Evolutionary conservation across 2,113 vertebrate species (phyloP).

Genomic region (Protobothrops flavoviridis): DNA sequence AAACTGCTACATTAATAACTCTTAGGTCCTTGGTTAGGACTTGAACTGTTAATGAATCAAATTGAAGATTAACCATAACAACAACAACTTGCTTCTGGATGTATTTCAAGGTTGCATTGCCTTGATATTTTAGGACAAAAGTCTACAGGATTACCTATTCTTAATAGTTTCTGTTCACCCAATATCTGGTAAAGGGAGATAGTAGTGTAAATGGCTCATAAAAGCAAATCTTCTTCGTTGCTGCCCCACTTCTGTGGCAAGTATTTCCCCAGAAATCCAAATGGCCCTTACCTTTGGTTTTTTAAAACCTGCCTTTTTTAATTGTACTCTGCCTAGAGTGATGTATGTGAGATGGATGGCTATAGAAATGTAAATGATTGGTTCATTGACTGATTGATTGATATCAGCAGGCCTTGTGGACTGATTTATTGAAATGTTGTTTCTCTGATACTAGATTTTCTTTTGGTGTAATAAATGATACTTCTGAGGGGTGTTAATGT

Average conservation of each 20-base stretch:
- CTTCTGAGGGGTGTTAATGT: not conserved
- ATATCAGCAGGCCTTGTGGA: not conserved
- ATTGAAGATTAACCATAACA: not conserved
- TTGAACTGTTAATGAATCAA: too few relatives aligned
- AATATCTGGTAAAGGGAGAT: not conserved
- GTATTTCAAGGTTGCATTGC: not conserved
- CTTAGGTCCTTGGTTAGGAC: too few relatives aligned
- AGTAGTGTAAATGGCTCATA: not conserved
- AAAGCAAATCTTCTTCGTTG: not conserved
- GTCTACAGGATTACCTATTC: not conserved
- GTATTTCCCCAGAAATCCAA: not conserved
- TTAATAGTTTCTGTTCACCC: not conserved
- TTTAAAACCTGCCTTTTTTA: not conserved
- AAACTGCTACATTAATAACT: too few relatives aligned
- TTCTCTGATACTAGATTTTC: not conserved
- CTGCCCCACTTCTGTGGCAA: not conserved
- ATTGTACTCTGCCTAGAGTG: not conserved
- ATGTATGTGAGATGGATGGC: not conserved
- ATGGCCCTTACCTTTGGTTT: not conserved
- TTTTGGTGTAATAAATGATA: not conserved
- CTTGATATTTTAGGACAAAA: not conserved
- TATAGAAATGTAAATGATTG: not conserved
- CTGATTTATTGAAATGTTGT: not conserved
- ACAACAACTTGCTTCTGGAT: not conserved
- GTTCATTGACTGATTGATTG: not conserved